Percentiles rank a stretch among this genome's conserved stretches.
Evolutionary conservation across 2,797 vertebrate species (phyloP).

Genomic region (Ctenosaura bakeri): DNA sequence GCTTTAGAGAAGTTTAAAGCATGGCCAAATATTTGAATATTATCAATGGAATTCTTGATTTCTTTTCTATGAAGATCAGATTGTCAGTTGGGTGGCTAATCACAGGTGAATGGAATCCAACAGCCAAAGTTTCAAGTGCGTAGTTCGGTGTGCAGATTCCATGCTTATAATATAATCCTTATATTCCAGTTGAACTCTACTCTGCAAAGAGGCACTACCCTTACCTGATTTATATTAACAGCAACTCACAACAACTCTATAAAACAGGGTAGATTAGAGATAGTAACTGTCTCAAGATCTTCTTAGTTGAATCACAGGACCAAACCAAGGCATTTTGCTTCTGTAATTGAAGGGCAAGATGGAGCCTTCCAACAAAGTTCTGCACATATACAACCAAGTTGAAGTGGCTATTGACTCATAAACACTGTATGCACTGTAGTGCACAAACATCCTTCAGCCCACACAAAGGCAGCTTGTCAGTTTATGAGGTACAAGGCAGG

Average conservation of each 20-base stretch:
- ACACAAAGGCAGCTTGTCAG: too few relatives aligned
- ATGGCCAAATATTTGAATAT: not conserved
- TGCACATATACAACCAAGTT: too few relatives aligned
- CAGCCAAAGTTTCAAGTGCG: not conserved
- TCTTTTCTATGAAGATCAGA: conserved; percentile 24
- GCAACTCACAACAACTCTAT: not conserved
- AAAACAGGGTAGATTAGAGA: not conserved
- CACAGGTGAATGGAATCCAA: not conserved
- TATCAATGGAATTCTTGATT: not conserved
- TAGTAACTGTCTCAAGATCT: not conserved
- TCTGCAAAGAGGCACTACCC: not conserved
- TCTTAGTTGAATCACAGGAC: too few relatives aligned
- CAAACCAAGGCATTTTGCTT: too few relatives aligned
- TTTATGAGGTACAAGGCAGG: too few relatives aligned
- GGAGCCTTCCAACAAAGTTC: too few relatives aligned
- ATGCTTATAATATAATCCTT: not conserved
- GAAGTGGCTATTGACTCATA: too few relatives aligned
- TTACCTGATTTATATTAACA: not conserved
- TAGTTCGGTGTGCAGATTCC: not conserved
- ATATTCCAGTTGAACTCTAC: not conserved
- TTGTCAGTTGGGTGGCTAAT: not conserved
- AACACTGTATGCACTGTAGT: too few relatives aligned
- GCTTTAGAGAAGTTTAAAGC: too few relatives aligned
- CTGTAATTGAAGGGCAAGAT: too few relatives aligned
- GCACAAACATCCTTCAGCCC: too few relatives aligned